These are phyloP conservation scores for Corvus moneduloides DNA, from an alignment of 2,113 vertebrate genomes.

Conservation along the genomic window DNA sequence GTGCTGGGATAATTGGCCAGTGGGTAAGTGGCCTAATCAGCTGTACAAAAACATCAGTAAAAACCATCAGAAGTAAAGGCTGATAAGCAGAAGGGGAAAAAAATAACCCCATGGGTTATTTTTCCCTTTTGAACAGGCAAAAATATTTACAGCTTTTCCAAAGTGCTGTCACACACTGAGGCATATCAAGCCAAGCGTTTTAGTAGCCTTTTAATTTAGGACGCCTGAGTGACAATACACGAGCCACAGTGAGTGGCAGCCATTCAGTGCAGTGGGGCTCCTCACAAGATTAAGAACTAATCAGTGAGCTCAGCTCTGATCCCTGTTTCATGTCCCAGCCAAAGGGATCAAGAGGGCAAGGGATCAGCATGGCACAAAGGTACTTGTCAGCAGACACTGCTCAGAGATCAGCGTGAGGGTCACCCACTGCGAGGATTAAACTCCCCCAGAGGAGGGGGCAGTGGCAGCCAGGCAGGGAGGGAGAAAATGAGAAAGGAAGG, in stretches of 20 bases:
- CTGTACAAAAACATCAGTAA: neutral
- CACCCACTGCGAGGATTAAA: fast-evolving
- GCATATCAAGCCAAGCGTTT: neutral
- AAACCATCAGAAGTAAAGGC: neutral
- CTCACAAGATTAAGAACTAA: neutral
- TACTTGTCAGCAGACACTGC: neutral
- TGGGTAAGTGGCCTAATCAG: neutral
- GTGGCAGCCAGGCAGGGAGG: neutral
- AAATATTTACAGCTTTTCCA: neutral
- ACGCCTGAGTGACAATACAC: fast-evolving
- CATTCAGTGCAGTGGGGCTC: neutral
- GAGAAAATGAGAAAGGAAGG: neutral
- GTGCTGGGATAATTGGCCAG: neutral
- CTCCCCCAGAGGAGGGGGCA: neutral
- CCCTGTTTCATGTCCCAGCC: neutral
- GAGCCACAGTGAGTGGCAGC: neutral
- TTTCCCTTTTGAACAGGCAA: neutral
- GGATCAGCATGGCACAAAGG: neutral
- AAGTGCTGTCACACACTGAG: neutral
- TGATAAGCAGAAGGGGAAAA: neutral
- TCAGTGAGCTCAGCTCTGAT: neutral
- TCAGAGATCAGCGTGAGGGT: neutral
- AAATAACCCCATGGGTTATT: fast-evolving
- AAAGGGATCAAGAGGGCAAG: neutral
- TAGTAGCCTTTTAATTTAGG: neutral